A percentile compares a stretch with the other conserved stretches of the same genome.
phyloP scores from a whole-genome alignment of 2,888 invertebrate species.

The Eupithecia centaureata region DNA sequence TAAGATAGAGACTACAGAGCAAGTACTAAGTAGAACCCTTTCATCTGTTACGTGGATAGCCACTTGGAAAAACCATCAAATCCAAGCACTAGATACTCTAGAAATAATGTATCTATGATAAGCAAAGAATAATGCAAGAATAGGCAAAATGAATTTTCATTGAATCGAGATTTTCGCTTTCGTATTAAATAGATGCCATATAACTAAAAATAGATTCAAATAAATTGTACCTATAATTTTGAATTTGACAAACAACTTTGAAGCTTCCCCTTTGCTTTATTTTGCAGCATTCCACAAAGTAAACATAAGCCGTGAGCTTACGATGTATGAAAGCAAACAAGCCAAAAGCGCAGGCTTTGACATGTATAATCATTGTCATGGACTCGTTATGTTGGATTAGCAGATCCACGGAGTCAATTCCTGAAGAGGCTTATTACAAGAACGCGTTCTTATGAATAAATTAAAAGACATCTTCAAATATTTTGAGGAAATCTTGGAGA shows the following conservation, averaged over 20 bases:
- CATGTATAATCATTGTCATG: conserved; percentile 57
- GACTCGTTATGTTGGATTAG: conserved; percentile 51
- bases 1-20: background rate
- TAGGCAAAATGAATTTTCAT: too few species aligned
- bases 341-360: conserved; percentile 54
- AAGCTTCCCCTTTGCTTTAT: conserved; percentile 2
- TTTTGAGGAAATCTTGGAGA: conserved; percentile 11
- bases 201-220: background rate
- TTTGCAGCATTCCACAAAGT: conserved; percentile 15
- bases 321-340: conserved; percentile 57
- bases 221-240: background rate
- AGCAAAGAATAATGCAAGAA: background rate
- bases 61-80: background rate
- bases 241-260: background rate
- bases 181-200: background rate
- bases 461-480: conserved; percentile 23
- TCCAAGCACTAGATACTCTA: background rate
- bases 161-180: too few species aligned
- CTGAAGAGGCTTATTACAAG: conserved; percentile 39
- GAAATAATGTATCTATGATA: too few species aligned
- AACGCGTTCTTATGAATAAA: conserved; percentile 34
- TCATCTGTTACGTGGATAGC: background rate
- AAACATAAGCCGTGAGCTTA: conserved; percentile 25
- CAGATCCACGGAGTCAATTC: conserved; percentile 46
- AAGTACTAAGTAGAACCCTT: background rate